Conservation (phyloP, 2,797 vertebrate species). For the Zenarchopterus dispar region DNA sequence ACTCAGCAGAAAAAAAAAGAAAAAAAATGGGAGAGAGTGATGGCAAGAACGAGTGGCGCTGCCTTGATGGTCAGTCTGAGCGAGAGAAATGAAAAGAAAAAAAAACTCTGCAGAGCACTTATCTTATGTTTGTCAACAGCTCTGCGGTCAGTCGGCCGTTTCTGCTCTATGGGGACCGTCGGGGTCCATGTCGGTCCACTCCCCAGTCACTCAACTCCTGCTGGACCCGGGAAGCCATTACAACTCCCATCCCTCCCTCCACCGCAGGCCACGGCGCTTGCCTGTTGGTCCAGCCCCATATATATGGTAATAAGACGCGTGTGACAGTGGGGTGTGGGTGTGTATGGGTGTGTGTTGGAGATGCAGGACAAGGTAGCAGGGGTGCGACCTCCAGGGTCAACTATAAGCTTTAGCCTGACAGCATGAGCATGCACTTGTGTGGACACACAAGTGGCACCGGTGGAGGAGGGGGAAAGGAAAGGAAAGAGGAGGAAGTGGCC, state of each 20-base stretch:
- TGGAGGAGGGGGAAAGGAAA: neutral
- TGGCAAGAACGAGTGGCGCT: constrained; percentile 17
- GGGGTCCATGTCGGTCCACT: constrained; percentile 43
- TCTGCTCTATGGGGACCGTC: constrained; percentile 47
- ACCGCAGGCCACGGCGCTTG: constrained; percentile 52
- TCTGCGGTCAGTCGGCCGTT: constrained; percentile 51
- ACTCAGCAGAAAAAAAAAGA: constrained; percentile 42
- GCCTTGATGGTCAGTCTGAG: constrained; percentile 31
- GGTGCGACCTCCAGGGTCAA: constrained; percentile 80
- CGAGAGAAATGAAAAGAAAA: constrained; percentile 1
- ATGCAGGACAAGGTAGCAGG: constrained; percentile 84
- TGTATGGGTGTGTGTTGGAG: constrained; percentile 65
- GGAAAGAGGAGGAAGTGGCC: neutral
- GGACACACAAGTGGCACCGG: neutral
- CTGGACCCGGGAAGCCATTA: constrained; percentile 63
- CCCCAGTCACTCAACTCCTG: constrained; percentile 46
- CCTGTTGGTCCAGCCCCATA: constrained; percentile 74
- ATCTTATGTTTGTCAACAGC: constrained; percentile 44
- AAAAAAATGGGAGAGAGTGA: constrained; percentile 11
- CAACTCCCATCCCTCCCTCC: constrained; percentile 34
- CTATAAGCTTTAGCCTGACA: constrained; percentile 27
- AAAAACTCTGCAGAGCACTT: constrained; percentile 17
- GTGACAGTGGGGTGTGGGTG: constrained; percentile 72
- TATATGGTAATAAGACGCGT: constrained; percentile 84
- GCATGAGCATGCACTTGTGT: too few relatives aligned